These are phyloP conservation scores for Petrophora chlorosata DNA, from an alignment of 2,888 invertebrate genomes.

Conservation along the genomic window DNA sequence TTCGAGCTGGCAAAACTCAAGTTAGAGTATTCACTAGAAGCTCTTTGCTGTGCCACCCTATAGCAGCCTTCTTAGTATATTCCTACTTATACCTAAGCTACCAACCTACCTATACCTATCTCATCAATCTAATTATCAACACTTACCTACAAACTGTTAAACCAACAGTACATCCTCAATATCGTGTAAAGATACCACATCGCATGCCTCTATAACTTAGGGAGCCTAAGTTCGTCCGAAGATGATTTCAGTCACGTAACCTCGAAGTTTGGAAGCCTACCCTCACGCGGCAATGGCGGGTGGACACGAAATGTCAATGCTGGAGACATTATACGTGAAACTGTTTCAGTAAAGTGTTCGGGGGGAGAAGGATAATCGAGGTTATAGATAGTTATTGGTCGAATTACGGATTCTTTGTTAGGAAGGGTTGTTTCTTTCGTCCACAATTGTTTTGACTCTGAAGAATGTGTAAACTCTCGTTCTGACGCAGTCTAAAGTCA, in stretches of 20 bases:
- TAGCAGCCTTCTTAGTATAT: too few relatives aligned
- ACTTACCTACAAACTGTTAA: slow-evolving; percentile 1
- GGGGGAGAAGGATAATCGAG: background rate
- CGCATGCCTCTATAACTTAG: slow-evolving; percentile 29
- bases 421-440: too few relatives aligned
- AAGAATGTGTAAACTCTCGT: too few relatives aligned
- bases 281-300: slow-evolving; percentile 31
- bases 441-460: too few relatives aligned
- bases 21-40: too few relatives aligned
- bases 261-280: slow-evolving; percentile 27
- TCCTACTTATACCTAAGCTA: too few relatives aligned
- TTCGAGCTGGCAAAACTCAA: too few relatives aligned
- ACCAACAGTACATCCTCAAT: slow-evolving; percentile 19
- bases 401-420: too few relatives aligned
- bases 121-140: background rate
- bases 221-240: slow-evolving; percentile 27
- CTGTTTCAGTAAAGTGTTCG: slow-evolving; percentile 11
- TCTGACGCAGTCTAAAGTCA: too few relatives aligned
- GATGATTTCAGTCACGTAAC: slow-evolving; percentile 33
- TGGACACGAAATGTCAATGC: slow-evolving; percentile 49
- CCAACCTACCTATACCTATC: too few relatives aligned
- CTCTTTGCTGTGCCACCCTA: too few relatives aligned
- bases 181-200: slow-evolving; percentile 28
- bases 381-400: background rate
- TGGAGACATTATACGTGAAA: slow-evolving; percentile 19